A percentile compares a stretch with the other conserved stretches of the same genome.
Conservation (phyloP, 2,113 vertebrate genomes). For the Alosa alosa region DNA sequence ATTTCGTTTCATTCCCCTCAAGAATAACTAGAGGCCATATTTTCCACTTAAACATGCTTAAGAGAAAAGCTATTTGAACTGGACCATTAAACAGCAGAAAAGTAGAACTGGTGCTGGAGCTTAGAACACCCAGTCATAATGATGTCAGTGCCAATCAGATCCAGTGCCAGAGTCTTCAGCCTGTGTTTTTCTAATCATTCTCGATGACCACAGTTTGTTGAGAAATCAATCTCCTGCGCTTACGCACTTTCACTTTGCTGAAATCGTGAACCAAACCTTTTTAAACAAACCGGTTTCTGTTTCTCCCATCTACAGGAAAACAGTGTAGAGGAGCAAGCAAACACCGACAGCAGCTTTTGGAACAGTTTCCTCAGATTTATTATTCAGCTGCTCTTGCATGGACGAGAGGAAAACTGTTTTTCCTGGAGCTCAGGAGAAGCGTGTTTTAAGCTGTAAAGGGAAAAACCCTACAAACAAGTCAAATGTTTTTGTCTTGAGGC, state of each 20-base stretch:
- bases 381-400: neutral
- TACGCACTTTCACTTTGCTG: neutral
- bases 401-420: conserved; percentile 14
- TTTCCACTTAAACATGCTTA: neutral
- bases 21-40: neutral
- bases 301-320: neutral
- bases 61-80: neutral
- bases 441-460: neutral
- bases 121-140: neutral
- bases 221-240: neutral
- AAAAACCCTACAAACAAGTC: neutral
- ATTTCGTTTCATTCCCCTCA: neutral
- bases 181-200: neutral
- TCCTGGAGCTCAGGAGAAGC: neutral
- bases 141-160: neutral
- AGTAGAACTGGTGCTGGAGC: neutral
- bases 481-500: neutral
- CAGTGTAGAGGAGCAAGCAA: neutral
- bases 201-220: neutral
- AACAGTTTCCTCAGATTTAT: conserved; percentile 7
- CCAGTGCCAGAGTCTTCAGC: neutral
- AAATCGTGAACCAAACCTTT: neutral
- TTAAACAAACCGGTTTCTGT: conserved; percentile 1
- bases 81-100: neutral
- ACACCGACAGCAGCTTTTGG: neutral